Conservation (phyloP, 2,113 vertebrate species). For the Acrocephalus kingi region DNA sequence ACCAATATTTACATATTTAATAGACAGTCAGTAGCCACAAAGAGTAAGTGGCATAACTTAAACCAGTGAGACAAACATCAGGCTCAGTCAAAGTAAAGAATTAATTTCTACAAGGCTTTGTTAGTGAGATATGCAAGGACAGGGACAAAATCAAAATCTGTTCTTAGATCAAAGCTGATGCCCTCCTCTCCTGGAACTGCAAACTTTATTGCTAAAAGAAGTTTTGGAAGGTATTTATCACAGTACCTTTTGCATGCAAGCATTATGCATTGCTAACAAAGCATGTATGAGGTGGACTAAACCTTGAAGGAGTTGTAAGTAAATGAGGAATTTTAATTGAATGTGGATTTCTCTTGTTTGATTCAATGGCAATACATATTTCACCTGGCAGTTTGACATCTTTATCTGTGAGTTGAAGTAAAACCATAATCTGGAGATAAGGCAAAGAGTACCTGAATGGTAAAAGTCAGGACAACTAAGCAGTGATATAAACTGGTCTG, state of each 20-base stretch:
- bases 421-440: constrained; percentile 7
- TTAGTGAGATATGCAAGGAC: neutral
- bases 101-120: neutral
- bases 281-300: neutral
- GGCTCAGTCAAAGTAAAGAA: neutral
- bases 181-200: neutral
- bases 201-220: neutral
- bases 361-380: neutral
- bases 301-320: neutral
- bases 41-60: neutral
- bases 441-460: neutral
- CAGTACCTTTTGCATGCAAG: neutral
- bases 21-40: neutral
- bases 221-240: neutral
- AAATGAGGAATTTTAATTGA: neutral
- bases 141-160: neutral
- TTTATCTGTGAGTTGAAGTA: constrained; percentile 2
- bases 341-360: neutral
- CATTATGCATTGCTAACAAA: neutral
- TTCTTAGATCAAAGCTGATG: neutral
- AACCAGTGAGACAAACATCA: neutral
- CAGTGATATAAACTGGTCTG: neutral
- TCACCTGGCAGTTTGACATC: neutral
- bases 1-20: neutral
- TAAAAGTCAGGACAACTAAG: neutral